Conservation (phyloP, 2,797 vertebrate genomes). For the Galago senegalensis region DNA sequence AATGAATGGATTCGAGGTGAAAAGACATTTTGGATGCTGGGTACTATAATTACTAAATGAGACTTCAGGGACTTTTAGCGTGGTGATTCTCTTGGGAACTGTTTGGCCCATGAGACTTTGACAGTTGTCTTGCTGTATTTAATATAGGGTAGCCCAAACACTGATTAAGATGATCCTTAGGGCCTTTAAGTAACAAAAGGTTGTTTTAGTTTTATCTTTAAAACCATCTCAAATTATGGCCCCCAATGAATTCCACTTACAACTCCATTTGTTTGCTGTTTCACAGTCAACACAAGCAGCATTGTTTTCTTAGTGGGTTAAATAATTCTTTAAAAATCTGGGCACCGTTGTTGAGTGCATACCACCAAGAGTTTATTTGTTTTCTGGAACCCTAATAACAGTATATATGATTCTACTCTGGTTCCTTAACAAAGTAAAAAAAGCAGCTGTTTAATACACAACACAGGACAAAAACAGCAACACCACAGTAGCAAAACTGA, state of each 20-base stretch:
- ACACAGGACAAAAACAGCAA: slow-evolving; percentile 2
- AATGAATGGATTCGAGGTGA: slow-evolving; percentile 61
- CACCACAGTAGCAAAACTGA: background rate
- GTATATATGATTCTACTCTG: background rate
- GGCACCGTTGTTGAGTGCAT: background rate
- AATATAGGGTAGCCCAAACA: background rate
- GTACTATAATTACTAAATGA: background rate
- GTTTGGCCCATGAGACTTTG: background rate
- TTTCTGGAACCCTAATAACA: background rate
- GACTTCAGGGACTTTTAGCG: background rate
- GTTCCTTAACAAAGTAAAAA: slow-evolving; percentile 35
- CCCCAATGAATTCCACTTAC: background rate
- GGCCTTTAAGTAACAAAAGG: slow-evolving; percentile 31
- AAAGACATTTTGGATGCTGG: slow-evolving; percentile 65
- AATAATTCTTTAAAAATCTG: background rate
- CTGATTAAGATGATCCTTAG: background rate
- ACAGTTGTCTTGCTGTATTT: background rate
- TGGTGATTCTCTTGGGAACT: slow-evolving; percentile 24
- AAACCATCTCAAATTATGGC: background rate
- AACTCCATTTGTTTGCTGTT: background rate
- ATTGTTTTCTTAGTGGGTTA: background rate
- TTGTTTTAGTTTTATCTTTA: slow-evolving; percentile 38
- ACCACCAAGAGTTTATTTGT: background rate
- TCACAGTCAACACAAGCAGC: background rate
- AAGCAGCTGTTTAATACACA: slow-evolving; percentile 33